Base-by-base conservation (phyloP, 1,140 invertebrate species). In the Coenobita brevimanus region DNA sequence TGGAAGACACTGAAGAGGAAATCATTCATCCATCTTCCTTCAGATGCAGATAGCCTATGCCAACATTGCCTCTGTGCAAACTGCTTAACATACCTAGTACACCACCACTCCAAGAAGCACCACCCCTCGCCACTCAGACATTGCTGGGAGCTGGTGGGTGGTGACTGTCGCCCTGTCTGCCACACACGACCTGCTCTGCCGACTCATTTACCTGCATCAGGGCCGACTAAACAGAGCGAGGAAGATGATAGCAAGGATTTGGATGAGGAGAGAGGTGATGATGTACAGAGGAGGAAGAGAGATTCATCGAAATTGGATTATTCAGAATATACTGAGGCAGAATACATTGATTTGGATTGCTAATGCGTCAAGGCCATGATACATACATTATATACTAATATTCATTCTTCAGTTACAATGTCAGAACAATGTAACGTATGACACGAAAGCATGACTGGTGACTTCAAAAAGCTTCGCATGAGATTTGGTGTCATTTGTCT, bases 1-100 rank as follows among this genome's bases (percentile, higher is more conserved):
- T 57, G 54, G 54, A 57, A 57, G 54, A 57, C 54, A 57, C 54
- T 57, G 54, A 57, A 57, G n/a, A n/a, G n/a, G 54, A 57, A 57
- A 57, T 57, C 54, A 57, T 10, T 57, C 54, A 57, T 1, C 54
- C 54, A 57, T 57, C 54, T 57, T 1, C 54, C 54, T 57, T n/a
- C 54, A 57, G 54, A 57, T 57, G 13, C 0, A 57, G 54, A 57
- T n/a, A 15, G 13, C 54, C 54, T 57, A 10, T n/a, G 0, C 54
- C 54, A 57, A 57, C 54, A 57, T n/a, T 57, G 54, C 54, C 54
- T 57, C 54, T n/a, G n/a, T 57, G 54, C 54, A 57, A 57, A 57
- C 54, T 57, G n/a, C 54, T 57, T 57, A n/a, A n/a, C 54, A 15
- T 57, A 57, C n/a, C 54, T 57, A 15, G 54, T 57, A n/a, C n/a